Conservation (phyloP, 2,113 vertebrate species). For the Lonchura striata region DNA sequence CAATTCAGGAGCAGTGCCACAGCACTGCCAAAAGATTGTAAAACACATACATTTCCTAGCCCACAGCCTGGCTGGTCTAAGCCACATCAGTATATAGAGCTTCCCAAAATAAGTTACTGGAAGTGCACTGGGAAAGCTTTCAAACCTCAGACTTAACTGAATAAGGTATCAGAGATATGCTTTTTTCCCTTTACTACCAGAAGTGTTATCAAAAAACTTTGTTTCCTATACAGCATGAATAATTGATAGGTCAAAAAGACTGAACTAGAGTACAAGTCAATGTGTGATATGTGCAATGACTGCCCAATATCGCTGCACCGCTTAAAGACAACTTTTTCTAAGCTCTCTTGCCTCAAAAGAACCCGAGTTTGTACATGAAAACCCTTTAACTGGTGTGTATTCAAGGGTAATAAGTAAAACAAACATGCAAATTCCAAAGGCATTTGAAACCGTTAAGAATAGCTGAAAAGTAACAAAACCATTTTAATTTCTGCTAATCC, state of each 20-base stretch:
- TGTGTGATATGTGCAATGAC: accelerated
- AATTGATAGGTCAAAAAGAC: accelerated
- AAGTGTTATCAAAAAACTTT: background rate
- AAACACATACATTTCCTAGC: accelerated
- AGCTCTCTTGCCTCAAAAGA: background rate
- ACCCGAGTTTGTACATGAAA: background rate
- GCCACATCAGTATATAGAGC: background rate
- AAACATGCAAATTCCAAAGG: background rate
- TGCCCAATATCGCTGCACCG: accelerated
- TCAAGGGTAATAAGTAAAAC: background rate
- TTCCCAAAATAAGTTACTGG: background rate
- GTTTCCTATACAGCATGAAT: background rate
- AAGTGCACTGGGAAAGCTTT: background rate
- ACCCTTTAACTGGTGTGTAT: background rate
- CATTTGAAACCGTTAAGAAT: background rate
- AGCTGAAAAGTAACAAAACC: background rate
- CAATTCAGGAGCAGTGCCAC: background rate
- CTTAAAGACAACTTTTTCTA: background rate
- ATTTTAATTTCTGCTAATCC: background rate
- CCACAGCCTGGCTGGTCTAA: background rate
- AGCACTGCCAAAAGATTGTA: background rate
- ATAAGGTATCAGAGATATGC: background rate
- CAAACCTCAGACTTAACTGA: background rate
- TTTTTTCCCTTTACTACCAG: background rate
- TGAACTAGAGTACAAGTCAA: background rate